Base-by-base conservation (phyloP, 2,113 vertebrate genomes). In the Lamprotornis superbus region DNA sequence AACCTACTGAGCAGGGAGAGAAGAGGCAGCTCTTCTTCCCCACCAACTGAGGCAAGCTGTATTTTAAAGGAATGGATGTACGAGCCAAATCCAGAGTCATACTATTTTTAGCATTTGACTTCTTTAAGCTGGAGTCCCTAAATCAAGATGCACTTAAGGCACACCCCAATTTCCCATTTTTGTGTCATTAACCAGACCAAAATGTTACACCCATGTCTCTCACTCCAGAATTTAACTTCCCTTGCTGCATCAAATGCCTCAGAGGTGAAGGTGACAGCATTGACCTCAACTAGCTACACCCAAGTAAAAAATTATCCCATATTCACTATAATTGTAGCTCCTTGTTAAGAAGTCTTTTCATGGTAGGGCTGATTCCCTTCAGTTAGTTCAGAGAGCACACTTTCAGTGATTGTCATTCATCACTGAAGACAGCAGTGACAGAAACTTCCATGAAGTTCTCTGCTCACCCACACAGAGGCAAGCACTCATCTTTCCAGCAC, bases 1-100 rank as follows among this genome's bases (percentile, higher is more conserved):
- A 85, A 78, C 42, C 71, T 61, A 79, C 60, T 65, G 75, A 97
- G 76, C 37, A 93, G 65, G 27, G 73, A 95, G 56, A 93, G 70
- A 79, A 44, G 57, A 44, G 19, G n/a, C 39, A 89, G 50, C 49
- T 79, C 83, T 79, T 79, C 47, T 77, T 67, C 31, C 23, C 55
- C 44, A 78, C 23, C 7, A 46, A 15, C 33, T 8, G 15, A 82
- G 39, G 12, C 57, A 89, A n/a, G 5, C 0, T 5, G 3, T 44
- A 78, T 71, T 84, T 91, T 68, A 78, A 82, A 82, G 65, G 13
- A 94, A 47, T 12, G 7, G 28, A 80, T 39, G 4, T 63, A 81
- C 46, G 60, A 39, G 52, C 18, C 56, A 64, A n/a, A 84, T 50
- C 30, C 39, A 87, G 31, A 39, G 31, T 24, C 44, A 63, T 1